Evolutionary conservation across 2,113 vertebrate genomes (phyloP), one percentile per base, ranked within the genome.

Genomic region (Pungitius pungitius): DNA sequence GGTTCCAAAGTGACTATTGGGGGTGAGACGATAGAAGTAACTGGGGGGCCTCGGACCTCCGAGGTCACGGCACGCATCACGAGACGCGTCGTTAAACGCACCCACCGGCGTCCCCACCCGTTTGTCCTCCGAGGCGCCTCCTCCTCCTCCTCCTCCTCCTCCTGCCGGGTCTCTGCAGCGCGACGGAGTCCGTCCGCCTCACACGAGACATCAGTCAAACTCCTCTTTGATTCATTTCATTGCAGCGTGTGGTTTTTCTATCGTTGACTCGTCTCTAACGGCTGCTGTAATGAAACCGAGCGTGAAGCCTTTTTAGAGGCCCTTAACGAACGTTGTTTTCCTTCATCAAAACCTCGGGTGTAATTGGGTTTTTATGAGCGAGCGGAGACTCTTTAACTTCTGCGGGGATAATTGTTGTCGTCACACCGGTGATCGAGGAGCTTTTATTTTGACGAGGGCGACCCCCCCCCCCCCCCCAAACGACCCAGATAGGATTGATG

Each of bases 1-100:
- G 78, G 35, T 84, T 80, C 77, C 72, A 49, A 73, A 65, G 78
- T 75, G 78, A 60, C 75, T 75, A 67, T 64, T 13, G 74, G 30
- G 74, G 20, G 14, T 43, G 52, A 66, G 47, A 83, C 5, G 77
- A 77, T 33, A 57, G 69, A 75, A 68, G 56, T 17, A 67, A 56
- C 57, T 57, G n/a, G 9, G 27, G 30, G 37, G 59, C 26, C 49
- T 59, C 26, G 22, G 75, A 72, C 35, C 61, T 55, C 70, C 59
- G 59, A 82, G 79, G 79, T 83, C 64, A 73, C 59, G 26, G 68
- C 58, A 39, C 45, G 24, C 61, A 47, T 33, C 59, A 24, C 67
- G 42, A 67, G 51, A 51, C 37, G 39, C 47, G 49, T 75, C 57
- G 69, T 79, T 85, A 73, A 60, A 75, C 61, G 63, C 59, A 17